phyloP scores from a whole-genome alignment of 2,888 invertebrate genomes.

The Neoaliturus tenellus region DNA sequence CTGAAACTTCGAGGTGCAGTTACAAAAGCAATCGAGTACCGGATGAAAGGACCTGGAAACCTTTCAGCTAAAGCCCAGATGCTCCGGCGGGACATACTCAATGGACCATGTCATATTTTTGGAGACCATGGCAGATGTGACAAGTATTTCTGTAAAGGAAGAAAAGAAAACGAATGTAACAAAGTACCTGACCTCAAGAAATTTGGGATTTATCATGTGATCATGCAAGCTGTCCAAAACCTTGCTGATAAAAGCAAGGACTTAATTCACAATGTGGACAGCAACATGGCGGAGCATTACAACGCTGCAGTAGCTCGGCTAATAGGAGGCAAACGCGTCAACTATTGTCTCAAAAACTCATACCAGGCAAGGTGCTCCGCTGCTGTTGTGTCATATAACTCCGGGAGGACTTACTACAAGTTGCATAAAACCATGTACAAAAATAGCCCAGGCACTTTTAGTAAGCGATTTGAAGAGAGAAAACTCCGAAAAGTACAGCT shows the following conservation, averaged over 20 bases:
- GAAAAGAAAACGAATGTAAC: neutral
- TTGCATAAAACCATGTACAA: slow-evolving; percentile 10
- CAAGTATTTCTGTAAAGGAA: slow-evolving; percentile 17
- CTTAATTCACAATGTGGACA: slow-evolving; percentile 64
- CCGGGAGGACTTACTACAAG: slow-evolving; percentile 54
- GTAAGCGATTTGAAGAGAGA: neutral
- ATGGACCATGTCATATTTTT: slow-evolving; percentile 33
- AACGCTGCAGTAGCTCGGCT: slow-evolving; percentile 68
- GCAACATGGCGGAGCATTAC: slow-evolving; percentile 68
- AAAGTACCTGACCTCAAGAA: slow-evolving; percentile 19
- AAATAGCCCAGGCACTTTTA: slow-evolving; percentile 21
- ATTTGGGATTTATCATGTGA: neutral
- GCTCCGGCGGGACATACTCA: neutral
- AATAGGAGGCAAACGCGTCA: slow-evolving; percentile 69
- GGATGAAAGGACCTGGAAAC: neutral
- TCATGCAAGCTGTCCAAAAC: neutral
- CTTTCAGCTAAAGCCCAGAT: neutral
- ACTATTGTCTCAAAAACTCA: slow-evolving; percentile 65
- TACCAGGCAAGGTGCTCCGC: slow-evolving; percentile 69
- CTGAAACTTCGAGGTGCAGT: neutral
- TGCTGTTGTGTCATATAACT: slow-evolving; percentile 63
- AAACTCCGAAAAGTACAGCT: neutral
- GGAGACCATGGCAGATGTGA: slow-evolving; percentile 17
- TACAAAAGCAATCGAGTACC: slow-evolving; percentile 31
- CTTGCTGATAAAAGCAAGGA: slow-evolving; percentile 58